These are phyloP conservation scores for Girardinus metallicus DNA, from an alignment of 2,797 vertebrate species.

Conservation along the genomic window DNA sequence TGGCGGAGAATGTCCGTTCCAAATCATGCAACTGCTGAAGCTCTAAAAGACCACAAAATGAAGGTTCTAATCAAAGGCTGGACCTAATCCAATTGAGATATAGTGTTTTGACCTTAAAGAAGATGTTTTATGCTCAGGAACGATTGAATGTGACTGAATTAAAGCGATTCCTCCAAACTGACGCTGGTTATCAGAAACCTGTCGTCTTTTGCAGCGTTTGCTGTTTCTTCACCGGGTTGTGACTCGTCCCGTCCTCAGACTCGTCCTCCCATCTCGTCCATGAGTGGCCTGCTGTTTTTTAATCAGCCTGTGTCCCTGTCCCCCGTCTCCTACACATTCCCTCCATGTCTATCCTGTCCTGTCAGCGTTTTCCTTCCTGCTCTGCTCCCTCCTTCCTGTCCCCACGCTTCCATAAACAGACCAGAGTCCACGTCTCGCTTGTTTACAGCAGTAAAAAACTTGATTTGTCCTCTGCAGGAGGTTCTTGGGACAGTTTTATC, in stretches of 20 bases:
- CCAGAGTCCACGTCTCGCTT: slow-evolving; percentile 33
- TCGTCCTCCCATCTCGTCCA: slow-evolving; percentile 22
- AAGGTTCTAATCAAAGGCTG: neutral
- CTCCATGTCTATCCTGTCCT: slow-evolving; percentile 60
- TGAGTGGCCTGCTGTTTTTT: slow-evolving; percentile 30
- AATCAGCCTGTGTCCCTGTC: slow-evolving; percentile 35
- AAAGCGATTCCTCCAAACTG: neutral
- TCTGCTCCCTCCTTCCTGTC: slow-evolving; percentile 68
- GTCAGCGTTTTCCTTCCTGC: slow-evolving; percentile 80
- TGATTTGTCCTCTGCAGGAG: slow-evolving; percentile 15
- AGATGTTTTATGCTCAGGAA: neutral
- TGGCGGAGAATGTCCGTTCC: neutral
- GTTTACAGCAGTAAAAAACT: slow-evolving; percentile 32
- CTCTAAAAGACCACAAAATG: neutral
- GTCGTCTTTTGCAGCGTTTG: neutral
- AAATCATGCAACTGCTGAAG: neutral
- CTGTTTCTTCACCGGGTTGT: neutral
- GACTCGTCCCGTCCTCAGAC: slow-evolving; percentile 2
- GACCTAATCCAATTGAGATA: neutral
- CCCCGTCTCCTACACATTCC: slow-evolving; percentile 55
- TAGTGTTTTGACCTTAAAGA: neutral
- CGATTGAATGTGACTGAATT: neutral
- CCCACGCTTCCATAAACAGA: slow-evolving; percentile 66
- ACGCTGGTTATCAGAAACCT: neutral
- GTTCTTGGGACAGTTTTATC: slow-evolving; percentile 7